These are phyloP conservation scores for Drosophila sucinea DNA, from an alignment of 1,140 invertebrate species.

Conservation along the genomic window DNA sequence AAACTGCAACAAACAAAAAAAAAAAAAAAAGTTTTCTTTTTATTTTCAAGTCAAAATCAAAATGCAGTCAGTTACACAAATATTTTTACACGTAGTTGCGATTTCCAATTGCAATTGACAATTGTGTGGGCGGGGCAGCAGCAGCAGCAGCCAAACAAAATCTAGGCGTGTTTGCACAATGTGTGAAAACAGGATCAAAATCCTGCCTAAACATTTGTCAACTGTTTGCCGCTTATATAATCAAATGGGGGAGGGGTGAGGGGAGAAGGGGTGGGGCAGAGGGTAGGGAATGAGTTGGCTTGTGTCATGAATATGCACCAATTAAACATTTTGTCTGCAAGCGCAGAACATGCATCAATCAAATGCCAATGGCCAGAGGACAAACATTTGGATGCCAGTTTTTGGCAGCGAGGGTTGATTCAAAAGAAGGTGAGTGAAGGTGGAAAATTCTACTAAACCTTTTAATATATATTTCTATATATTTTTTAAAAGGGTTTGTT, in stretches of 20 bases:
- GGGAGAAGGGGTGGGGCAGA: conserved; percentile 10
- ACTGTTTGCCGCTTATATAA: conserved; percentile 70
- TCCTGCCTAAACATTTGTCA: conserved; percentile 79
- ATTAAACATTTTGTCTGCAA: conserved; percentile 75
- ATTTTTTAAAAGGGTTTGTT: too few species aligned
- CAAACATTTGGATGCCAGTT: conserved; percentile 45
- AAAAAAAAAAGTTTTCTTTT: conserved; percentile 32
- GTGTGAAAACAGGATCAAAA: conserved; percentile 79
- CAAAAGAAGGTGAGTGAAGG: background rate
- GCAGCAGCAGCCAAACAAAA: conserved; percentile 21
- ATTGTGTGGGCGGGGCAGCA: conserved; percentile 69
- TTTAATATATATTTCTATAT: too few species aligned
- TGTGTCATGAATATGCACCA: conserved; percentile 66
- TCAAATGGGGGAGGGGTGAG: conserved; percentile 32
- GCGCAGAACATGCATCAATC: conserved; percentile 72
- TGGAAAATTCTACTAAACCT: background rate
- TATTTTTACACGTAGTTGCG: conserved; percentile 74
- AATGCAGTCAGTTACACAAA: conserved; percentile 75
- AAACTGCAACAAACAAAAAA: conserved; percentile 55
- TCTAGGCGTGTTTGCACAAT: conserved; percentile 68
- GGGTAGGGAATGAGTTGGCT: conserved; percentile 5
- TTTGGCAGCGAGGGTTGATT: conserved; percentile 31
- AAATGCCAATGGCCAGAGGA: conserved; percentile 72
- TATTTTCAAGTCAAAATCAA: conserved; percentile 23
- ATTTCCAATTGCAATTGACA: conserved; percentile 73